Base-by-base conservation (phyloP, 2,888 invertebrate species). In the Pinctada fucata region DNA sequence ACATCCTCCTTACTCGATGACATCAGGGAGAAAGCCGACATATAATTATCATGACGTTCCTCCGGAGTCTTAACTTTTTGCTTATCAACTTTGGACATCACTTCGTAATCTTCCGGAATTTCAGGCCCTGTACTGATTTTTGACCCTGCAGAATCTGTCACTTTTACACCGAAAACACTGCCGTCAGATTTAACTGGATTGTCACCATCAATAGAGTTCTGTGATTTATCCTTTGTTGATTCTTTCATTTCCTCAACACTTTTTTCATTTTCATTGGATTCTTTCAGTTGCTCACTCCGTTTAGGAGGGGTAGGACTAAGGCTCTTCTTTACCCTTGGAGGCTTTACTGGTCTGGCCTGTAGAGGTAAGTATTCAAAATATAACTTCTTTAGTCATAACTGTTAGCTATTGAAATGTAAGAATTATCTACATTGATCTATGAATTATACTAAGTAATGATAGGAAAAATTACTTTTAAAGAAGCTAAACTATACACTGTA, bases 321-420 rank as follows among this genome's bases (percentile, higher is more conserved):
- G 49, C 81, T 80, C 66, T 79, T 84, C 75, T 87, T 88, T 58
- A 84, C 82, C 76, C 88, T 79, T 8, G 87, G 87, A 4, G 88
- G 88, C 71, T 88, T 88, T 78, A 83, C 83, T 52, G 87, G 87
- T 68, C 76, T 82, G n/a, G 81, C 76, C 86, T 86, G 81, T 16
- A 31, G 31, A 31, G 31, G 31, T 31, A 31, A 31, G 31, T 31
- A 31, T 31, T 31, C 31, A 31, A 31, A 31, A 31, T 31, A 31
- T 31, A 31, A 31, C 31, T 31, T 31, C 31, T 31, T 31, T 31
- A 31, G 31, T 65, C 65, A 4, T 5, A n/a, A 65, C 65, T 10
- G n/a, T 10, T 4, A 13, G 65, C 65, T 4, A 65, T 65, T 65
- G 65, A 10, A 31, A n/a, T 16, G 65, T 65, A 31, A 65, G 50